Base-by-base conservation (phyloP, 2,888 invertebrate species). In the Tinea trinotella region DNA sequence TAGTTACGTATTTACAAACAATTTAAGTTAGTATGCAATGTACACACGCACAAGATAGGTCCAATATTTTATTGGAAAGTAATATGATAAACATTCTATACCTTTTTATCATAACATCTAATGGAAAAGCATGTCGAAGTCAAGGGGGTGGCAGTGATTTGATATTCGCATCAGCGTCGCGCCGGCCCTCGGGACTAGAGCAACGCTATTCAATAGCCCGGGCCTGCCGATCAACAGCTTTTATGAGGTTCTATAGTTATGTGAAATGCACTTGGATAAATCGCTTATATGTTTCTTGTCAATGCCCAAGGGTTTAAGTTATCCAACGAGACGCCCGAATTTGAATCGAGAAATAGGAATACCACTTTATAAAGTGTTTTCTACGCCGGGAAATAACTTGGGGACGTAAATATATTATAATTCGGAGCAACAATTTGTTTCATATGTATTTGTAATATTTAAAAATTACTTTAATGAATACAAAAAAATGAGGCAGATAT, bases 101-200 rank as follows among this genome's bases (percentile, higher is more conserved):
- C 40, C 12, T 19, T 48, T 66, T 71, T 74, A 67, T 70, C 70
- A 62, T 68, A 67, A 67, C 68, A 65, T 66, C 67, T 80, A 80
- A 82, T 79, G 78, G 77, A 78, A 70, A 68, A 68, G 70, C 73
- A 71, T 77, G 73, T 75, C 75, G 67, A 71, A 77, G 76, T 74
- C 72, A 73, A 70, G 78, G 82, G n/a, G 82, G 78, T 76, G 76
- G 70, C 74, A 70, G 73, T 66, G 78, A 81, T 79, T 81, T 81
- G 77, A 83, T 81, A 83, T 82, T 81, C 80, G 73, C 76, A 78
- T 79, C 82, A 74, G 71, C 54, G 63, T 59, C 54, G 58, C 59
- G 58, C 59, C 59, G 58, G 67, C 66, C 81, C 78, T 77, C 59
- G 82, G 82, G 83, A 80, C 71, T 61, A 53, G 62, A 64, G 70